phyloP scores from a whole-genome alignment of 2,113 vertebrate species.

The Otocyon megalotis region DNA sequence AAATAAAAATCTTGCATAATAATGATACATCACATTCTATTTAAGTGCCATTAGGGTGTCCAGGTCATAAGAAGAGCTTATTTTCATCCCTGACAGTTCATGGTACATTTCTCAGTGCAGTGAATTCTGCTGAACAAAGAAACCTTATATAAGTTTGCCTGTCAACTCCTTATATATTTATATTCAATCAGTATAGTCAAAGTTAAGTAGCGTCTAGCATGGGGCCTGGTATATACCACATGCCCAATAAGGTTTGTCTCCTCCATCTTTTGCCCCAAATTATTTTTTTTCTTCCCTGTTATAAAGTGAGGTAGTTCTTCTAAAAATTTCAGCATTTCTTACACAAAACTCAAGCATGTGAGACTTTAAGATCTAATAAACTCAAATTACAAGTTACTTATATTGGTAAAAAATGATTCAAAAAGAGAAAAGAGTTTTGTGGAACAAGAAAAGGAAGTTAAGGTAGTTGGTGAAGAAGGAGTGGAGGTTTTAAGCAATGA shows the following conservation, averaged over 20 bases:
- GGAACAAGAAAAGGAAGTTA: neutral
- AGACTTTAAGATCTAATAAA: slow-evolving; percentile 35
- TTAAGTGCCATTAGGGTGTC: neutral
- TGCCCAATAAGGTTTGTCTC: neutral
- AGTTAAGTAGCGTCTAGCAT: neutral
- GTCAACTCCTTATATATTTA: neutral
- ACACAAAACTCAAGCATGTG: neutral
- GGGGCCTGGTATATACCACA: neutral
- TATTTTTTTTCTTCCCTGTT: neutral
- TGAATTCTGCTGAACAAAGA: slow-evolving; percentile 39
- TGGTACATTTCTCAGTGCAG: neutral
- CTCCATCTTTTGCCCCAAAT: neutral
- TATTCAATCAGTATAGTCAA: neutral
- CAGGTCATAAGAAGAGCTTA: neutral
- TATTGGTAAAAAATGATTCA: neutral
- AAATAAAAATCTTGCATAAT: neutral
- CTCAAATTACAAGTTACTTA: neutral
- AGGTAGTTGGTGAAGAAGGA: neutral
- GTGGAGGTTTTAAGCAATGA: neutral
- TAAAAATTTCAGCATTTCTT: neutral
- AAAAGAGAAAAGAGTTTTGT: neutral
- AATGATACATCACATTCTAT: neutral
- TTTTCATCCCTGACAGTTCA: neutral
- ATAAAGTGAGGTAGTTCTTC: neutral
- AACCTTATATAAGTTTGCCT: neutral